phyloP scores from a whole-genome alignment of 2,888 invertebrate genomes.

The Scrobipalpa costella region DNA sequence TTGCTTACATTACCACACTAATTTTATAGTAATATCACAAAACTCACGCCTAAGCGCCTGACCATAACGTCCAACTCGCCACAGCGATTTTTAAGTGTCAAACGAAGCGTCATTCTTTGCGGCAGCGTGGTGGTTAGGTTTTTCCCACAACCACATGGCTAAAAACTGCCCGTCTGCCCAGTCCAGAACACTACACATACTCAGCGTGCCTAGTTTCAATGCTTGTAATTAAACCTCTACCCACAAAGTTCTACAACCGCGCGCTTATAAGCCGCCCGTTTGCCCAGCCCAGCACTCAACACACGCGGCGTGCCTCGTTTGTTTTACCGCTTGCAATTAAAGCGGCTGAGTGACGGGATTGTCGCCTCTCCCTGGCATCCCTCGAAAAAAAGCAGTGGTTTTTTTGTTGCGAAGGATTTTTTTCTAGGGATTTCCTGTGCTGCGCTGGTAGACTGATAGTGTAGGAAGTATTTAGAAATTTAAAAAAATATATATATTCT shows the following conservation, averaged over 20 bases:
- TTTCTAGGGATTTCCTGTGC: neutral
- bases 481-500: neutral
- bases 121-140: neutral
- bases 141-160: conserved; percentile 10
- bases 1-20: no score
- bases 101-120: no score
- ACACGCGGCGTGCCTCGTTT: conserved; percentile 63
- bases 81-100: no score
- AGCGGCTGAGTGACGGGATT: conserved; percentile 77
- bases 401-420: conserved; percentile 9
- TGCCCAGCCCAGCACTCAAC: conserved; percentile 44
- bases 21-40: no score
- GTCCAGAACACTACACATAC: conserved; percentile 44
- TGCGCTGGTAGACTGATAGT: neutral
- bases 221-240: conserved; percentile 71
- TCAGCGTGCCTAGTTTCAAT: conserved; percentile 68
- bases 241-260: neutral
- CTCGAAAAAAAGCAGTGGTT: conserved; percentile 16
- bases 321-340: conserved; percentile 78
- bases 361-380: conserved; percentile 55
- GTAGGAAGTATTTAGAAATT: neutral
- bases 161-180: conserved; percentile 47
- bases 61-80: no score
- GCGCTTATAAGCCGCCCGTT: conserved; percentile 45
- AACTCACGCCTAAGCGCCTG: no score